Percentiles rank a stretch among this genome's conserved stretches.
Conservation (phyloP, 2,113 vertebrate genomes). For the Poicephalus gulielmi region DNA sequence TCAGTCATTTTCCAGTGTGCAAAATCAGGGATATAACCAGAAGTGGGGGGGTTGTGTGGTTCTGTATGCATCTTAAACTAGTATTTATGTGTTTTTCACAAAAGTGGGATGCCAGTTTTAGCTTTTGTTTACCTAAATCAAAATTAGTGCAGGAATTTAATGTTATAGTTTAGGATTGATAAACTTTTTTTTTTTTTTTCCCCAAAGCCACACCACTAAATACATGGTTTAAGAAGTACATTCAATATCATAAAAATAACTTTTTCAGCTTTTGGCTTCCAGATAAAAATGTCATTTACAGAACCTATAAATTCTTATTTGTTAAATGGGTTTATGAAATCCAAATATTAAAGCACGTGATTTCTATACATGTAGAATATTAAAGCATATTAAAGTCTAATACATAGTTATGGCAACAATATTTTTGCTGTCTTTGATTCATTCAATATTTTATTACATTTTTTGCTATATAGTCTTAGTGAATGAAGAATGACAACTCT, state of each 20-base stretch:
- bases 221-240: not conserved
- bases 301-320: not conserved
- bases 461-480: not conserved
- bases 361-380: not conserved
- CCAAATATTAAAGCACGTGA: not conserved
- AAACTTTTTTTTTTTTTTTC: not conserved
- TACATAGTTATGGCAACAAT: not conserved
- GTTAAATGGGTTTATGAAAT: not conserved
- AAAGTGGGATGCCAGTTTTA: not conserved
- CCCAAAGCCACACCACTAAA: not conserved
- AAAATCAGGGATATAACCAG: not conserved
- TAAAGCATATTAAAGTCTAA: not conserved
- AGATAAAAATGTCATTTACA: not conserved
- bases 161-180: not conserved
- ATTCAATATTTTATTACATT: not conserved
- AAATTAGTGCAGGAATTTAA: not conserved
- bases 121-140: not conserved
- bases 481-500: not conserved
- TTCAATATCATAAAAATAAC: not conserved
- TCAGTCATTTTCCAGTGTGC: not conserved
- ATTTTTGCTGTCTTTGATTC: not conserved
- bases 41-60: not conserved
- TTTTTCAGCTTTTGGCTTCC: not conserved
- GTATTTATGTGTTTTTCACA: not conserved
- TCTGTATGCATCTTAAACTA: not conserved